These are phyloP conservation scores for Microchirus variegatus DNA, from an alignment of 2,797 vertebrate species.

Conservation along the genomic window DNA sequence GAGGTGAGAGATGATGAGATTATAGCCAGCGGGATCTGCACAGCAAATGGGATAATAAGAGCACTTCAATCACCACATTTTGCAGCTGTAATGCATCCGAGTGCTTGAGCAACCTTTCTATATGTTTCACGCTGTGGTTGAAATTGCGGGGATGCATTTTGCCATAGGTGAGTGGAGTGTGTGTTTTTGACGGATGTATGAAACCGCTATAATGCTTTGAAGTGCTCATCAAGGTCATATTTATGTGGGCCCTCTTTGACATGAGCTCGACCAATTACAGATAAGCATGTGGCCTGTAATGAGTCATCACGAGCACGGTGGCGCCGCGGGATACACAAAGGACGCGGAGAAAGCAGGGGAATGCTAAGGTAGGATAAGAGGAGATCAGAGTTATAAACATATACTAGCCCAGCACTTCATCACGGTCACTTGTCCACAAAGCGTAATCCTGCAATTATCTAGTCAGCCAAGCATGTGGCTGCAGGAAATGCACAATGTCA, in stretches of 20 bases:
- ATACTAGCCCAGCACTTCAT: not conserved
- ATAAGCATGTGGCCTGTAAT: slow-evolving; percentile 12
- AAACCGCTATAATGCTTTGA: slow-evolving; percentile 18
- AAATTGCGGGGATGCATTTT: slow-evolving; percentile 14
- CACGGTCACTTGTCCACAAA: too few species aligned
- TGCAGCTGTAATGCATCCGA: slow-evolving; percentile 34
- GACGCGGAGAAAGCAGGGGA: slow-evolving; percentile 2
- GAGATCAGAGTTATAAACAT: not conserved
- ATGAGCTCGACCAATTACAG: slow-evolving; percentile 17
- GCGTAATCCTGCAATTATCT: not conserved
- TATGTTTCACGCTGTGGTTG: slow-evolving; percentile 27
- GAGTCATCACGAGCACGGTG: slow-evolving; percentile 14
- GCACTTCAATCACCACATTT: slow-evolving; percentile 47
- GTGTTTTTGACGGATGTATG: slow-evolving; percentile 20
- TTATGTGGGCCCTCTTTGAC: slow-evolving; percentile 20
- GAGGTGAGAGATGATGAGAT: slow-evolving; percentile 52
- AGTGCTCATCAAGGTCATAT: slow-evolving; percentile 36
- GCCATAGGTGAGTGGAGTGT: slow-evolving; percentile 12
- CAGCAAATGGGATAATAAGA: slow-evolving; percentile 54
- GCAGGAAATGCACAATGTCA: not conserved
- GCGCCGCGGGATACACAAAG: slow-evolving; percentile 1
- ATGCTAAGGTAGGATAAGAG: not conserved
- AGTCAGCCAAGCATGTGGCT: not conserved
- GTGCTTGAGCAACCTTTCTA: slow-evolving; percentile 24
- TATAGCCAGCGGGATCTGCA: slow-evolving; percentile 55